Evolutionary conservation across 2,888 invertebrate species (phyloP).

Genomic region (Schizaphis graminum): DNA sequence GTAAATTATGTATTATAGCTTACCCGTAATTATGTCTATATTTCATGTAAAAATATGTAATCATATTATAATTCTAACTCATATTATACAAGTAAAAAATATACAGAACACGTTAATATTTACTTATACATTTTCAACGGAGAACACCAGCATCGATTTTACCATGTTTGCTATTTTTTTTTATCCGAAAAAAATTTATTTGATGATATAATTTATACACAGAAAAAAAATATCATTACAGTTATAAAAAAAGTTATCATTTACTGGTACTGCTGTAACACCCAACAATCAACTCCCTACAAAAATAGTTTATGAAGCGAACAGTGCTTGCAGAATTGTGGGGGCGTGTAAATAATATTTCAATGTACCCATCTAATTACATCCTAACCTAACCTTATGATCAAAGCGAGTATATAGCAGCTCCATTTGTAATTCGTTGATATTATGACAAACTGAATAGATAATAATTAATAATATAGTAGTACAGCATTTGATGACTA

Average conservation of each 20-base stretch:
- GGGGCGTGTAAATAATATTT: background rate
- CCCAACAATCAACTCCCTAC: background rate
- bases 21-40: background rate
- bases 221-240: background rate
- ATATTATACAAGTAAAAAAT: background rate
- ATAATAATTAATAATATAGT: too few species aligned
- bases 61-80: background rate
- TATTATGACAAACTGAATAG: too few species aligned
- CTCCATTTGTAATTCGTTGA: too few species aligned
- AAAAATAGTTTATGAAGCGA: background rate
- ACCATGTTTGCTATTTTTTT: background rate
- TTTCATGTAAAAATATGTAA: background rate
- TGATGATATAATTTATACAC: background rate
- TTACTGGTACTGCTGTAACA: background rate
- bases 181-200: background rate
- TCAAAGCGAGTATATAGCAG: too few species aligned
- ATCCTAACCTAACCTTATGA: background rate
- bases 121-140: background rate
- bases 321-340: background rate
- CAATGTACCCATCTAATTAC: background rate
- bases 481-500: too few species aligned
- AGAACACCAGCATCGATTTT: background rate
- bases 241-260: background rate
- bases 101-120: background rate
- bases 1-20: background rate